Evolutionary conservation across 2,888 invertebrate genomes (phyloP), one percentile per base, ranked within the genome.

Genomic region (Ennomos fuscantarius): DNA sequence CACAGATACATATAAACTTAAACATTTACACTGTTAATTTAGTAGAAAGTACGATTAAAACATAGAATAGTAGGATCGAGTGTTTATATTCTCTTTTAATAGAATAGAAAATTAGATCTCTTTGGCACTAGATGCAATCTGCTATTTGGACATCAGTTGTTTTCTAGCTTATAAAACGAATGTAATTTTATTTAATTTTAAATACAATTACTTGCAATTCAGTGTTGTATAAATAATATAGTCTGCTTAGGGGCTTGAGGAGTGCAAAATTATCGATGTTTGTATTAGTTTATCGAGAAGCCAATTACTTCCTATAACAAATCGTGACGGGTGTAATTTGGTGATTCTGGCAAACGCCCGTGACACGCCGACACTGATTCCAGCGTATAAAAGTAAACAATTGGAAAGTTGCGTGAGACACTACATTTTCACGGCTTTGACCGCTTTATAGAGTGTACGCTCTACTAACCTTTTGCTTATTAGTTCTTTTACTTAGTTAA

Each of bases 341-440:
- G 56, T 61, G 43, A 63, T 60, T 63, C 62, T 60, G 55, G 58
- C 53, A 63, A 66, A 60, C 55, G 63, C 60, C 51, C 61, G 43
- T 65, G 66, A 60, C 67, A 65, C 59, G 62, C 60, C 51, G 61
- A 66, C 56, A 62, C 54, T 63, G 62, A 66, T 66, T 62, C 42
- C 37, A 24, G 31, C 40, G 46, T 47, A 41, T 45, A 47, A 56
- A 52, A 52, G 65, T 68, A 72, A 68, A 72, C 60, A 66, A 62
- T 71, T 65, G 59, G 54, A 55, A 62, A 54, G 65, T 74, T 68
- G 74, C 76, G 74, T 77, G 74, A 49, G 52, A 58, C 63, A 70
- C 67, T 65, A 63, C 72, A 70, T 76, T 75, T 68, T 54, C 68
- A 56, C 42, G 42, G 46, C 37, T 56, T 35, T 60, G 59, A 57